These are phyloP conservation scores for Strigamia transsilvanica DNA, from an alignment of 2,888 invertebrate genomes.

Conservation along the genomic window DNA sequence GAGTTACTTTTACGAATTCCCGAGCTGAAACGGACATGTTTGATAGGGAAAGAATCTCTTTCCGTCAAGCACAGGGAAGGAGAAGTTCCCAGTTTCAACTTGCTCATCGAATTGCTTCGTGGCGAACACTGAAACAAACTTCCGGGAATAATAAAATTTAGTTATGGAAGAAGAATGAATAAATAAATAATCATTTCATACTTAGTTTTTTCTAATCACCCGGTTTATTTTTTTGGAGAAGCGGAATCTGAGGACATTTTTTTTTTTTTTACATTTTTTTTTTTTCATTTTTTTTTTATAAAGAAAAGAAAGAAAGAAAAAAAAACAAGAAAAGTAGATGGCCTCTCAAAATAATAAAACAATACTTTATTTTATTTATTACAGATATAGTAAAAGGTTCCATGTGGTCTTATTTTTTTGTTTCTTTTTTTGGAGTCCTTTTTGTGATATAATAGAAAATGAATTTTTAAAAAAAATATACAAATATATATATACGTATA, in stretches of 20 bases:
- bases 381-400: conserved; percentile 26
- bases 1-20: conserved; percentile 91
- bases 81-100: conserved; percentile 89
- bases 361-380: conserved; percentile 18
- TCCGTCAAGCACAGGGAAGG: conserved; percentile 86
- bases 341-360: neutral
- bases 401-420: conserved; percentile 22
- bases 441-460: conserved; percentile 48
- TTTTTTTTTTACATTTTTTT: neutral
- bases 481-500: neutral
- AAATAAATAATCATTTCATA: neutral
- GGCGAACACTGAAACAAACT: conserved; percentile 75
- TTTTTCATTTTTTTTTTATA: neutral
- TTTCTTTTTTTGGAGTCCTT: conserved; percentile 11
- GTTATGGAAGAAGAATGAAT: neutral
- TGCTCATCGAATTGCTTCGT: conserved; percentile 92
- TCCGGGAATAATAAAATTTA: neutral
- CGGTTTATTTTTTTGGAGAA: neutral
- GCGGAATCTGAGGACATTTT: conserved; percentile 10
- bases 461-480: neutral
- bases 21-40: conserved; percentile 92
- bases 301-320: neutral
- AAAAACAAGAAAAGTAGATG: neutral
- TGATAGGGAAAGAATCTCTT: conserved; percentile 93
- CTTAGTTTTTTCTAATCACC: neutral